Evolutionary conservation across 2,113 vertebrate species (phyloP).

Genomic region (Cranoglanis bouderius): DNA sequence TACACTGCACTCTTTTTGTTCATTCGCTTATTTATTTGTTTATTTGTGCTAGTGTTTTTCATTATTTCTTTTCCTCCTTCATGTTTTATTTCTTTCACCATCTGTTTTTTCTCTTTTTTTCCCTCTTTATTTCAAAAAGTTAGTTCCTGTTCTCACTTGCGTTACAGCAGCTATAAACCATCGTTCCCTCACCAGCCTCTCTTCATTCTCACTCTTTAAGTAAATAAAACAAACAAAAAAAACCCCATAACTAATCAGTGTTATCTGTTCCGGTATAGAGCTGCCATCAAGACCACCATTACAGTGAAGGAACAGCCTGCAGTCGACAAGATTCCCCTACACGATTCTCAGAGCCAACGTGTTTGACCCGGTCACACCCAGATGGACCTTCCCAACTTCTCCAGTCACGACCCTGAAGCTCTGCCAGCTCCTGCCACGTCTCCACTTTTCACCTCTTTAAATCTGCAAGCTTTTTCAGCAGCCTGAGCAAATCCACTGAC

Average conservation of each 20-base stretch:
- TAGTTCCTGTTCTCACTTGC: no score
- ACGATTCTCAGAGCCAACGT: neutral
- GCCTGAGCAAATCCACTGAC: neutral
- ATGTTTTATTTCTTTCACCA: neutral
- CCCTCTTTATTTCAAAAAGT: neutral
- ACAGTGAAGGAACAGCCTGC: neutral
- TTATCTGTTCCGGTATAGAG: neutral
- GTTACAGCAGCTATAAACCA: no score
- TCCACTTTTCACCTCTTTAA: constrained; percentile 25
- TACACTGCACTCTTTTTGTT: neutral
- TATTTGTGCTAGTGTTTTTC: neutral
- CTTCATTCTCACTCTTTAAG: neutral
- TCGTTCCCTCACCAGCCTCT: no score
- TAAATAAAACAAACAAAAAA: no score
- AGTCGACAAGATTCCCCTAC: neutral
- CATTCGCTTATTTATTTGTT: no score
- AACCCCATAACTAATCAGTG: no score
- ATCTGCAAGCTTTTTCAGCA: neutral
- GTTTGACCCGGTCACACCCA: neutral
- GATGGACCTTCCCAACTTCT: neutral
- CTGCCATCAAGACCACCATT: no score
- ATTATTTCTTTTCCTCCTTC: neutral
- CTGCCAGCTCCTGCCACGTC: constrained; percentile 35
- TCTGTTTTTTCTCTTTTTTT: neutral
- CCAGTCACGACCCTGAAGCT: constrained; percentile 30